These are phyloP conservation scores for Drosophila suboccidentalis DNA, from an alignment of 2,888 invertebrate species.

Conservation along the genomic window DNA sequence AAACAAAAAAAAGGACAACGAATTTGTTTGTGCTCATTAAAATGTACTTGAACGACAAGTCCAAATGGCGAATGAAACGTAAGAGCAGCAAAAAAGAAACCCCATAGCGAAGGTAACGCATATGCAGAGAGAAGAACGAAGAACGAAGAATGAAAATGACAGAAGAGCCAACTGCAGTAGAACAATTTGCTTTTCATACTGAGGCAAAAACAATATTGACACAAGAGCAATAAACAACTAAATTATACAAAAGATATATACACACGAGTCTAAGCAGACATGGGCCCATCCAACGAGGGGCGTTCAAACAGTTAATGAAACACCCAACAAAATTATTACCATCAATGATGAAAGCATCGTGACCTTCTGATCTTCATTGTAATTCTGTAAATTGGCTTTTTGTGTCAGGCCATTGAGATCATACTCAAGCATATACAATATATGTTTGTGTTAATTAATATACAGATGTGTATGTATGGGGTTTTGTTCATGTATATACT, in stretches of 20 bases:
- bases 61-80: conserved; percentile 10
- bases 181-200: conserved; percentile 18
- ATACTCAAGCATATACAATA: neutral
- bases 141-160: conserved; percentile 33
- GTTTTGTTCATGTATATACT: neutral
- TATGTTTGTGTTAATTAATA: neutral
- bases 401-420: conserved; percentile 30
- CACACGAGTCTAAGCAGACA: neutral
- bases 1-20: conserved; percentile 46
- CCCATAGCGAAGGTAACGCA: conserved; percentile 24
- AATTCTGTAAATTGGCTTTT: conserved; percentile 27
- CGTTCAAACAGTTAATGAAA: neutral
- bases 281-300: neutral
- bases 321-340: neutral
- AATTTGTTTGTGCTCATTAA: conserved; percentile 52
- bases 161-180: conserved; percentile 33
- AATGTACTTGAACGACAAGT: conserved; percentile 46
- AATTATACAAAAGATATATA: conserved; percentile 13
- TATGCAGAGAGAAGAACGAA: conserved; percentile 25
- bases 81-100: conserved; percentile 29
- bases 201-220: conserved; percentile 17
- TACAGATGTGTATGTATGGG: neutral
- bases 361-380: conserved; percentile 26
- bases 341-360: neutral
- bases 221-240: conserved; percentile 12